A percentile compares a stretch with the other conserved stretches of the same genome.
Conservation (phyloP, 2,113 vertebrate species). For the Neodon shergylaensis region DNA sequence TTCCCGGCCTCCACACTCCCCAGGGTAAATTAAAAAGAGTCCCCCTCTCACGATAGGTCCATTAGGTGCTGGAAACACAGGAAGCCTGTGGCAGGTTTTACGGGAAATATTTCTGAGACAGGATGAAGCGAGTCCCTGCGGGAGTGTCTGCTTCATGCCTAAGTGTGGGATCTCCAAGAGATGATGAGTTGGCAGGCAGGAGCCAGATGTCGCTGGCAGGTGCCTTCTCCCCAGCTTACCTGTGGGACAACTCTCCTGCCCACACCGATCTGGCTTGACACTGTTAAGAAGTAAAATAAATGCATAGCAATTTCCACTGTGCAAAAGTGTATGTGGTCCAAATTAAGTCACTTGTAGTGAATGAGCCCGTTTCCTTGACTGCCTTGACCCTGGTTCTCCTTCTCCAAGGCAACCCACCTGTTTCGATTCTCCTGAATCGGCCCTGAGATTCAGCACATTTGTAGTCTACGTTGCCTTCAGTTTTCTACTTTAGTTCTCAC, state of each 20-base stretch:
- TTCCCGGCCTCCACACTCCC: conserved; percentile 25
- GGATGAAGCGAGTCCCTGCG: neutral
- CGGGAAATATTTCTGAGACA: neutral
- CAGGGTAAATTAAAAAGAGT: conserved; percentile 51
- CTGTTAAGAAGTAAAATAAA: neutral
- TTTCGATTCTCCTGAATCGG: neutral
- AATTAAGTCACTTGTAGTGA: neutral
- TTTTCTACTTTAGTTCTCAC: neutral
- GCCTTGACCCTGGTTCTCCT: neutral
- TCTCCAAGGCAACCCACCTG: neutral
- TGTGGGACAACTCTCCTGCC: no score
- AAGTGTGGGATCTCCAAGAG: neutral
- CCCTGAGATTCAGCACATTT: neutral
- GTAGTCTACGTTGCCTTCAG: neutral
- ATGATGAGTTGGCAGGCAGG: neutral
- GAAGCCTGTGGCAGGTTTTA: conserved; percentile 9
- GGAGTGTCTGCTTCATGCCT: neutral
- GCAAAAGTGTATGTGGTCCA: neutral
- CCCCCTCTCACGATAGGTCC: conserved; percentile 37
- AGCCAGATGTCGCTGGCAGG: neutral
- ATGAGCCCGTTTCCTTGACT: neutral
- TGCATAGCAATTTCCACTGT: neutral
- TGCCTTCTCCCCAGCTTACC: fast-evolving
- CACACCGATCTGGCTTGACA: neutral
- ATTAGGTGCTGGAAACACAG: neutral